Evolutionary conservation across 2,797 vertebrate genomes (phyloP).

Genomic region (Siniperca obscura): DNA sequence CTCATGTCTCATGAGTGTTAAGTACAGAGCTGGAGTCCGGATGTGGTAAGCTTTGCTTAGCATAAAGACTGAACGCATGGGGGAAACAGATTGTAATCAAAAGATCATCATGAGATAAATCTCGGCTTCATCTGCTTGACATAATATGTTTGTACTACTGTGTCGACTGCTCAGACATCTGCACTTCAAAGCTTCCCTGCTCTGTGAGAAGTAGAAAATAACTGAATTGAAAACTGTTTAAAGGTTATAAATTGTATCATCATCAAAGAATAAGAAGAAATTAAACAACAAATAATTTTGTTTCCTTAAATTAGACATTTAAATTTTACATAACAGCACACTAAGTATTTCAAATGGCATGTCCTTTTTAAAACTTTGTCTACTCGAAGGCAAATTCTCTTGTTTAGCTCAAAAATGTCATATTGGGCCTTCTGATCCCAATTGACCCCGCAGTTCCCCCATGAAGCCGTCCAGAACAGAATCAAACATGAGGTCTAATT

Average conservation of each 20-base stretch:
- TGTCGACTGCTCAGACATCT: too few relatives aligned
- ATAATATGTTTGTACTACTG: too few relatives aligned
- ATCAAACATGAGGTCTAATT: constrained; percentile 17
- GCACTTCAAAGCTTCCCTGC: too few relatives aligned
- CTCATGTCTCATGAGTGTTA: not conserved
- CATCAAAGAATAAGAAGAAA: too few relatives aligned
- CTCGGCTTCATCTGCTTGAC: too few relatives aligned
- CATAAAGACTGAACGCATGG: not conserved
- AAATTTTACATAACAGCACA: not conserved
- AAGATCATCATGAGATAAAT: too few relatives aligned
- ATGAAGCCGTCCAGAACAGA: not conserved
- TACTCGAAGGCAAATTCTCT: not conserved
- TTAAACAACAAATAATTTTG: too few relatives aligned
- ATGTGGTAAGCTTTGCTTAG: not conserved
- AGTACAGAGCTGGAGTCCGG: not conserved
- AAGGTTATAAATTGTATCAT: too few relatives aligned
- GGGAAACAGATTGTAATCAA: too few relatives aligned
- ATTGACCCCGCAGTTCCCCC: not conserved
- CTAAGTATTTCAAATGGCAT: not conserved
- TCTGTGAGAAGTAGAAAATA: too few relatives aligned
- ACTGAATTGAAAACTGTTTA: too few relatives aligned
- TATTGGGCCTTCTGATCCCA: not conserved
- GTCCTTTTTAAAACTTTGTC: not conserved
- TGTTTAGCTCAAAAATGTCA: not conserved
- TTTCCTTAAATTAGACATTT: not conserved